phyloP scores from a whole-genome alignment of 2,888 invertebrate genomes.

The Sesia apiformis region DNA sequence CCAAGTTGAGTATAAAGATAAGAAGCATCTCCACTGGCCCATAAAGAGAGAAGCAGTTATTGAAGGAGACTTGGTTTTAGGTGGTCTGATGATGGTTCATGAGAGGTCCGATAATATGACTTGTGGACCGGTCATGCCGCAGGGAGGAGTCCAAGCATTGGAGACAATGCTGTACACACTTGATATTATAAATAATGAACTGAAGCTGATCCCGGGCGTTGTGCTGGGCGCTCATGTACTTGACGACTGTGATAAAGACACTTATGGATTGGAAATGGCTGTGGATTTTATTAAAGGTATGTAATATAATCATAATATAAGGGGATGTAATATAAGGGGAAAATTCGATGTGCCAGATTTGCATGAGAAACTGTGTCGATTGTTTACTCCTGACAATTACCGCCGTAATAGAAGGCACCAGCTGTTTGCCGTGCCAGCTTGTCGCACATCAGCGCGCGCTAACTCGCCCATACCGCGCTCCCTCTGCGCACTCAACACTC shows the following conservation, averaged over 20 bases:
- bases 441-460: no score
- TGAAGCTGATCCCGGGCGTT: slow-evolving; percentile 82
- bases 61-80: slow-evolving; percentile 90
- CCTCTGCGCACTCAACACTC: no score
- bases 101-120: slow-evolving; percentile 90
- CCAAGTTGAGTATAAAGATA: slow-evolving; percentile 52
- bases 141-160: slow-evolving; percentile 90
- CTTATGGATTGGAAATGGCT: slow-evolving; percentile 95
- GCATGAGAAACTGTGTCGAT: no score
- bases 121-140: slow-evolving; percentile 95
- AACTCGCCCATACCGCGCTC: no score
- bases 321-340: no score
- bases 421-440: no score
- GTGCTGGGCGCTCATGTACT: slow-evolving; percentile 90
- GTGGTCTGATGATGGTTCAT: slow-evolving; percentile 95
- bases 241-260: slow-evolving; percentile 97
- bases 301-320: slow-evolving; percentile 27
- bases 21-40: slow-evolving; percentile 78
- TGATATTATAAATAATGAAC: slow-evolving; percentile 82
- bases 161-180: slow-evolving; percentile 95
- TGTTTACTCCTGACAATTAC: no score
- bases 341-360: no score
- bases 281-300: slow-evolving; percentile 97
- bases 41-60: slow-evolving; percentile 90
- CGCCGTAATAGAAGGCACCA: no score